Percentiles rank a stretch among this genome's conserved stretches.
Conservation (phyloP, 2,888 invertebrate genomes). For the Drosophila prostipennis region DNA sequence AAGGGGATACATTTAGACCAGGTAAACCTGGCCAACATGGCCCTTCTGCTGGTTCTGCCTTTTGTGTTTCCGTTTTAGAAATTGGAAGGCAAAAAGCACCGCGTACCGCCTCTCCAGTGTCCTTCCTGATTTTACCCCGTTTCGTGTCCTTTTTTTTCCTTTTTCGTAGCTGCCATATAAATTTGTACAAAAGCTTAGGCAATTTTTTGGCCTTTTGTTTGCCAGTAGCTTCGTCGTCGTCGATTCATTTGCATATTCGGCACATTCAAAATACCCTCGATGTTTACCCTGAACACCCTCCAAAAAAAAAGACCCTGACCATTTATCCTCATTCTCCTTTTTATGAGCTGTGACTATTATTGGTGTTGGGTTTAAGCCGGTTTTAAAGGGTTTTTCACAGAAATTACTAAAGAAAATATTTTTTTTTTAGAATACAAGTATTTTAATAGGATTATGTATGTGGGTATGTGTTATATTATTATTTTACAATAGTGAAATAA, state of each 20-base stretch:
- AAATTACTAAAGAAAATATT: not conserved
- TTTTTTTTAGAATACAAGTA: not conserved
- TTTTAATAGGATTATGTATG: too few relatives aligned
- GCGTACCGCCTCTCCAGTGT: slow-evolving; percentile 18
- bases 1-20: slow-evolving; percentile 1
- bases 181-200: slow-evolving; percentile 75
- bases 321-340: slow-evolving; percentile 1
- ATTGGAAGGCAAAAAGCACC: slow-evolving; percentile 59
- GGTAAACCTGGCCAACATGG: slow-evolving; percentile 42
- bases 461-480: too few relatives aligned
- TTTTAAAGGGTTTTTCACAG: slow-evolving; percentile 8
- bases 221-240: slow-evolving; percentile 34
- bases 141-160: slow-evolving; percentile 10
- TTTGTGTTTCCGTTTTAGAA: slow-evolving; percentile 77
- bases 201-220: slow-evolving; percentile 27
- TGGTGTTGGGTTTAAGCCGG: slow-evolving; percentile 40
- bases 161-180: slow-evolving; percentile 50
- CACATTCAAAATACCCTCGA: slow-evolving; percentile 51
- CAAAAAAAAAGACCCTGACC: slow-evolving; percentile 4
- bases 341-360: slow-evolving; percentile 50
- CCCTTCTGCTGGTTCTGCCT: slow-evolving; percentile 52
- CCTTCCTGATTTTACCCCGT: slow-evolving; percentile 17
- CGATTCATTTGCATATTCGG: slow-evolving; percentile 72
- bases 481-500: too few relatives aligned
- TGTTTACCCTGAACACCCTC: slow-evolving; percentile 25